Conservation (phyloP, 2,888 invertebrate species). For the Sepioteuthis lessoniana region DNA sequence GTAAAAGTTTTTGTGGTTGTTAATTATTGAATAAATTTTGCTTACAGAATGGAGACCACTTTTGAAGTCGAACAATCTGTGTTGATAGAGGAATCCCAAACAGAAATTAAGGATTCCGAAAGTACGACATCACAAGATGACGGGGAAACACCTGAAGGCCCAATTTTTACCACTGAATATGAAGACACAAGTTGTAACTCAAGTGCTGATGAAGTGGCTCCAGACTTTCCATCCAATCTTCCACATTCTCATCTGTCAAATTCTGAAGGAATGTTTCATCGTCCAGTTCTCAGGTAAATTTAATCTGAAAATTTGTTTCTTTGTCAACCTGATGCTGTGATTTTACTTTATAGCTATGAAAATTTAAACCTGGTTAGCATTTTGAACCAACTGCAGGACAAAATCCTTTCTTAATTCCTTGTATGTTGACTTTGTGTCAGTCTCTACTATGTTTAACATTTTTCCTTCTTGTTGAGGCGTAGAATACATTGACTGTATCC, state of each 20-base stretch:
- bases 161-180: not conserved
- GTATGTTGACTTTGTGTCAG: too few species aligned
- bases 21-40: not conserved
- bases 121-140: not conserved
- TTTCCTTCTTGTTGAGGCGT: too few species aligned
- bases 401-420: too few species aligned
- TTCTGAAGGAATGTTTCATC: not conserved
- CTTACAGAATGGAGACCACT: not conserved
- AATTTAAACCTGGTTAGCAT: too few species aligned
- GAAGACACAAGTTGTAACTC: not conserved
- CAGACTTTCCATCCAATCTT: not conserved
- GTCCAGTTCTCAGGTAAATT: not conserved
- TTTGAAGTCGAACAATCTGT: not conserved
- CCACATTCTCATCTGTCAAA: not conserved
- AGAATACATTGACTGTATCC: too few species aligned
- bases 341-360: too few species aligned
- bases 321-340: too few species aligned
- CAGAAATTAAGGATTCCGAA: not conserved
- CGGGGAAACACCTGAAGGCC: not conserved
- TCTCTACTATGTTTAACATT: too few species aligned
- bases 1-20: too few species aligned
- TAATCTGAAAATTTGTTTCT: not conserved
- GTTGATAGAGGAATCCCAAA: not conserved
- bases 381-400: too few species aligned
- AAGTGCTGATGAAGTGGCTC: not conserved